Percentiles rank a stretch among this genome's conserved stretches.
These are phyloP conservation scores for Lepilemur septentrionalis DNA, from an alignment of 2,797 vertebrate genomes.

Conservation along the genomic window DNA sequence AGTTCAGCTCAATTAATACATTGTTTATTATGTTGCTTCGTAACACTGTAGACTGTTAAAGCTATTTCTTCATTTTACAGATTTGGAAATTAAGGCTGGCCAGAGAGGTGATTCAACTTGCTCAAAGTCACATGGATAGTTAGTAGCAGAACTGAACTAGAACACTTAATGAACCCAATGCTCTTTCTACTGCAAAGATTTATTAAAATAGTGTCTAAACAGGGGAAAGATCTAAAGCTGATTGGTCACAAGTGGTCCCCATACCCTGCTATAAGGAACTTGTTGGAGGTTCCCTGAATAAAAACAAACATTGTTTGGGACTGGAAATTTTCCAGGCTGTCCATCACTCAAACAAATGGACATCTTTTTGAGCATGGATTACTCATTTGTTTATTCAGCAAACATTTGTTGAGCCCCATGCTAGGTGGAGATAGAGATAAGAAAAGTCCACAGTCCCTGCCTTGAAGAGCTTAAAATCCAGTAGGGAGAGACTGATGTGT, in stretches of 20 bases:
- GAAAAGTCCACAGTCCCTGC: background rate
- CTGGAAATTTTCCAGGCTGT: background rate
- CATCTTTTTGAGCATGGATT: conserved; percentile 6
- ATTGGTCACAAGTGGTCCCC: background rate
- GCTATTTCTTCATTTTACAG: conserved; percentile 37
- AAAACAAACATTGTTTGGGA: conserved; percentile 3
- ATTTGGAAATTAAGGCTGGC: background rate
- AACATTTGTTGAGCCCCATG: background rate
- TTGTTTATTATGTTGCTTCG: conserved; percentile 38
- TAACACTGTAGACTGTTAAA: conserved; percentile 4
- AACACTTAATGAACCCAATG: background rate
- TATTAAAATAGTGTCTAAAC: conserved; percentile 20
- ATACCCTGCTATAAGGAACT: background rate
- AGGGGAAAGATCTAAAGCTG: conserved; percentile 17
- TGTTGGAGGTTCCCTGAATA: background rate
- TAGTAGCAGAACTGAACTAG: background rate
- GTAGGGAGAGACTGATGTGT: background rate
- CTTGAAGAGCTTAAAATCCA: background rate
- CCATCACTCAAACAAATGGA: background rate
- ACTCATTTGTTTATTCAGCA: conserved; percentile 4
- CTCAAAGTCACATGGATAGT: background rate
- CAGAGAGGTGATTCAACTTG: conserved; percentile 26
- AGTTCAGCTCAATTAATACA: background rate
- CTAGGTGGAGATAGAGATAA: background rate
- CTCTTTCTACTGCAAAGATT: conserved; percentile 5